Evolutionary conservation across 2,888 invertebrate species (phyloP).

Genomic region (Pseudoips prasinana): DNA sequence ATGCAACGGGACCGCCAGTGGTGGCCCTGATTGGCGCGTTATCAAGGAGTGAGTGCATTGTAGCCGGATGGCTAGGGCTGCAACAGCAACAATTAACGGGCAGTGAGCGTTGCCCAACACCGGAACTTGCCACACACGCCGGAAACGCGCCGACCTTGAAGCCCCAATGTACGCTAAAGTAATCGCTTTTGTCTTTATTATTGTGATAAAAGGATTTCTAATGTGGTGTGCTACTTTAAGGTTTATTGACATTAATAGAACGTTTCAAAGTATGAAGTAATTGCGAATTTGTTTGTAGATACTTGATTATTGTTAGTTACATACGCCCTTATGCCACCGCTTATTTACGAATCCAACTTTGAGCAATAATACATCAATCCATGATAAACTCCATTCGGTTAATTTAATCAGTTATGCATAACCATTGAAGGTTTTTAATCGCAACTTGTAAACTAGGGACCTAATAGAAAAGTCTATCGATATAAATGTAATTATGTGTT

Average conservation of each 20-base stretch:
- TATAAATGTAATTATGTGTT: constrained; percentile 56
- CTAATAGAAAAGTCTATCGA: constrained; percentile 56
- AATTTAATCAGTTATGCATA: too few relatives aligned
- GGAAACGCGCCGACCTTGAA: constrained; percentile 69
- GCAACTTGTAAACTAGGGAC: constrained; percentile 22
- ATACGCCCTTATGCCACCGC: too few relatives aligned
- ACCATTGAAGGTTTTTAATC: constrained; percentile 15
- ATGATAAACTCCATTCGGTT: too few relatives aligned
- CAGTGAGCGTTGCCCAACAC: constrained; percentile 64
- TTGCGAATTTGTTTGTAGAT: too few relatives aligned
- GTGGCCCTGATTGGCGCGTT: constrained; percentile 37
- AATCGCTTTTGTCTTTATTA: constrained; percentile 40
- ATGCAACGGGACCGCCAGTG: too few relatives aligned
- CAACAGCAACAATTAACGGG: constrained; percentile 50
- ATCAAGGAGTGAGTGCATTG: constrained; percentile 42
- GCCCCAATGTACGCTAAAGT: constrained; percentile 45
- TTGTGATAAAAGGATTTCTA: constrained; percentile 44
- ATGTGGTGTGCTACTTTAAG: constrained; percentile 15
- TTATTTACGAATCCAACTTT: too few relatives aligned
- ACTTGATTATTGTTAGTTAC: too few relatives aligned
- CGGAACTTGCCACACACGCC: constrained; percentile 72
- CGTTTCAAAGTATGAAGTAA: too few relatives aligned
- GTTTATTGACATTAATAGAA: too few relatives aligned
- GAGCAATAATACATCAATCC: too few relatives aligned
- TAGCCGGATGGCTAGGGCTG: constrained; percentile 46